A percentile compares a stretch with the other conserved stretches of the same genome.
phyloP scores from a whole-genome alignment of 2,888 invertebrate species.

The Dinocampus coccinellae region DNA sequence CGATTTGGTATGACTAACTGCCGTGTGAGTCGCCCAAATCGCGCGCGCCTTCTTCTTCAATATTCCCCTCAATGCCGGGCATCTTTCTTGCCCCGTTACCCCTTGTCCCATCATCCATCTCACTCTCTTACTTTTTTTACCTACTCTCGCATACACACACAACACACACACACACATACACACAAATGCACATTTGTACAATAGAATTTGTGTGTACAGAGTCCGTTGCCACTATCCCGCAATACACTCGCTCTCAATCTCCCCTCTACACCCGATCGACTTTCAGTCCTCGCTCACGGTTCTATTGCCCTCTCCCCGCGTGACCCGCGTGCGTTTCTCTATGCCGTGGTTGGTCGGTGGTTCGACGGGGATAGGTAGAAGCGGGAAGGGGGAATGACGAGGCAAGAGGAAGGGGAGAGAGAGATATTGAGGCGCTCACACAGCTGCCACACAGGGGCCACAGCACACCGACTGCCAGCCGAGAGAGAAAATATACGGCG shows the following conservation, averaged over 20 bases:
- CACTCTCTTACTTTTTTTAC: slow-evolving; percentile 18
- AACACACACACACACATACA: too few relatives aligned
- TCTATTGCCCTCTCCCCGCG: slow-evolving; percentile 6
- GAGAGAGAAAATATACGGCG: neutral
- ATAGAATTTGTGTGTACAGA: slow-evolving; percentile 6
- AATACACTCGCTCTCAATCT: slow-evolving; percentile 39
- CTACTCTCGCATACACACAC: too few relatives aligned
- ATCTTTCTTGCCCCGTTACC: slow-evolving; percentile 34
- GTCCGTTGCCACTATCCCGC: slow-evolving; percentile 17
- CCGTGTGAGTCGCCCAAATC: slow-evolving; percentile 42
- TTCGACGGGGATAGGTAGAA: slow-evolving; percentile 23
- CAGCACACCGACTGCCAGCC: slow-evolving; percentile 42
- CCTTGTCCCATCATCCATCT: slow-evolving; percentile 20
- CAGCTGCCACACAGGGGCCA: slow-evolving; percentile 46
- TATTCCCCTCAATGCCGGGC: too few relatives aligned
- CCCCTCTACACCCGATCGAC: slow-evolving; percentile 35
- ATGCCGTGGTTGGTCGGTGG: slow-evolving; percentile 15
- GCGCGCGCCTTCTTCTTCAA: slow-evolving; percentile 25
- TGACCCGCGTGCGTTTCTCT: slow-evolving; percentile 24
- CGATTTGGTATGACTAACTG: slow-evolving; percentile 38
- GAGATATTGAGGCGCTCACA: slow-evolving; percentile 27
- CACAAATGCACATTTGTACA: too few relatives aligned
- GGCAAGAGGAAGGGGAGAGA: too few relatives aligned
- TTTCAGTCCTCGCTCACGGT: neutral
- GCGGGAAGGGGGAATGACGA: neutral